Evolutionary conservation across 1,140 invertebrate genomes (phyloP).

Genomic region (Conus betulinus): DNA sequence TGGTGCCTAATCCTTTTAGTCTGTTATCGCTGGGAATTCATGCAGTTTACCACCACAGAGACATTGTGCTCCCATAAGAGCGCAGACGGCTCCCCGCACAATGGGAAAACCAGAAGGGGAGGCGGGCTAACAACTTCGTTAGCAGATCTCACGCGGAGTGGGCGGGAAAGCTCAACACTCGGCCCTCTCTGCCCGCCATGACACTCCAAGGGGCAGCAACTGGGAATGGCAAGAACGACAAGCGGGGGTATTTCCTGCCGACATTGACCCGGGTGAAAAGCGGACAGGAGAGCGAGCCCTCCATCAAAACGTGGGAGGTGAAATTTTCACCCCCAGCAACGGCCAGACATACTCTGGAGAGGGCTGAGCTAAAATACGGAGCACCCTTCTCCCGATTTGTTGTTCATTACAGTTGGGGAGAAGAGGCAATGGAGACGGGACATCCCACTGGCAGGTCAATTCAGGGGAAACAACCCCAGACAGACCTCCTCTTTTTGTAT

Average conservation of each 20-base stretch:
- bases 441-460: conserved; percentile 4
- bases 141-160: background rate
- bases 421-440: background rate
- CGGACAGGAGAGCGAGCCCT: background rate
- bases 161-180: background rate
- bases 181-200: background rate
- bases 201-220: conserved; percentile 17
- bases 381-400: conserved; percentile 20
- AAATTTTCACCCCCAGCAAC: background rate
- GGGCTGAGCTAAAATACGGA: background rate
- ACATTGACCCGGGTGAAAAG: too few relatives aligned
- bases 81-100: background rate
- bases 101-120: background rate
- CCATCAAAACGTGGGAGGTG: conserved; percentile 1
- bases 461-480: background rate
- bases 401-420: background rate
- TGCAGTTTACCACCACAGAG: background rate
- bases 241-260: conserved; percentile 21
- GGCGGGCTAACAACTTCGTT: conserved; percentile 22
- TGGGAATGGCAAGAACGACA: background rate
- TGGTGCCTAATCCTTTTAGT: conserved; percentile 4
- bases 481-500: background rate
- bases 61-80: background rate
- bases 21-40: background rate
- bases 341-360: background rate